Conservation (phyloP, 1,140 invertebrate genomes). For the Copidosoma floridanum region DNA sequence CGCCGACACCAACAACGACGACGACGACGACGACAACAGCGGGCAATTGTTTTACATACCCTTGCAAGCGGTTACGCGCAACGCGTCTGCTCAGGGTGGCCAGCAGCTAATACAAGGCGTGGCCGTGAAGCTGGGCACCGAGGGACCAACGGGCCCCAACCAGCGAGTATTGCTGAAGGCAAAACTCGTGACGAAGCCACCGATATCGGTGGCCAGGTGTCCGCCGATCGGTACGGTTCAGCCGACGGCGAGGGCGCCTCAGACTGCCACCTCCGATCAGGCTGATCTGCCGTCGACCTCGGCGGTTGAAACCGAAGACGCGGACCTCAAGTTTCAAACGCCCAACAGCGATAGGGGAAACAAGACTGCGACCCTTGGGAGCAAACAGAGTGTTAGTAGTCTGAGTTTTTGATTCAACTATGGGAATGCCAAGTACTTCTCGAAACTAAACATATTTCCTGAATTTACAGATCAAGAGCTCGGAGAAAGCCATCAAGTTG, state of each 20-base stretch:
- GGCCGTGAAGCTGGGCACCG: conserved; percentile 66
- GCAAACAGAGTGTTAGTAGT: conserved; percentile 8
- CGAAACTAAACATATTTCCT: no score
- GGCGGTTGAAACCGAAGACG: not conserved
- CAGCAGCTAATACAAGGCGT: conserved; percentile 66
- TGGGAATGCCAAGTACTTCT: no score
- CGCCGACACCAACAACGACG: conserved; percentile 44
- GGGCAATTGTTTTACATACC: conserved; percentile 72
- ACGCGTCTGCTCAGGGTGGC: conserved; percentile 49
- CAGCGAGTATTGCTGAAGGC: conserved; percentile 66
- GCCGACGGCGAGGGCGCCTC: conserved; percentile 54
- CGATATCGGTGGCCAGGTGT: conserved; percentile 55
- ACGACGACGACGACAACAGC: conserved; percentile 53
- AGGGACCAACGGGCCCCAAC: conserved; percentile 63
- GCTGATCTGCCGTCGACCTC: conserved; percentile 40
- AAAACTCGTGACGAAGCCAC: conserved; percentile 67
- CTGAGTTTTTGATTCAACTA: no score
- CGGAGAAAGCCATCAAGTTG: conserved; percentile 44
- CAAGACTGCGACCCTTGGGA: not conserved
- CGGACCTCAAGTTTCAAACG: not conserved
- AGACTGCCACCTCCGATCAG: conserved; percentile 27
- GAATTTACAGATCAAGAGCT: conserved; percentile 5
- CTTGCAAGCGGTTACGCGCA: conserved; percentile 58
- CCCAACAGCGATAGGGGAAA: not conserved
- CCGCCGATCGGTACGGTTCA: conserved; percentile 62